These are phyloP conservation scores for Microcebus murinus DNA, from an alignment of 2,113 vertebrate species.

Conservation along the genomic window DNA sequence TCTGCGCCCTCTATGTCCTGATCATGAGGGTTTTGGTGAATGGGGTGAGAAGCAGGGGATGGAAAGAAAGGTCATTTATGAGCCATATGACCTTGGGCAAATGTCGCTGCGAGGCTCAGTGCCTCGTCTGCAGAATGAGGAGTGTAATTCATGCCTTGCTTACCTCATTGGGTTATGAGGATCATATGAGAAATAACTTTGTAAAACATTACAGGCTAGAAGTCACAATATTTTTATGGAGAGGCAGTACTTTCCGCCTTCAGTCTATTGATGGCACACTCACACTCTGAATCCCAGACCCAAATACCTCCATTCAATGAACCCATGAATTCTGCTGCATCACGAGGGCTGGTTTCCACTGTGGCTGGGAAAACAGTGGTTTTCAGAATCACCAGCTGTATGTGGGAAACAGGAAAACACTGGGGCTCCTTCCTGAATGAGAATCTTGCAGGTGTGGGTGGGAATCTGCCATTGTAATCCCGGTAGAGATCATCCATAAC, in stretches of 20 bases:
- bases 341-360: background rate
- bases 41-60: background rate
- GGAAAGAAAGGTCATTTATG: background rate
- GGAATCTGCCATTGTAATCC: background rate
- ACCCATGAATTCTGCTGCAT: background rate
- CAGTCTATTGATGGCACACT: background rate
- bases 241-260: background rate
- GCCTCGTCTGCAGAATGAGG: background rate
- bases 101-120: background rate
- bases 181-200: constrained; percentile 18
- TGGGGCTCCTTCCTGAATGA: background rate
- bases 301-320: background rate
- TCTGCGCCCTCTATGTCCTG: background rate
- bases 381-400: background rate
- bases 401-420: background rate
- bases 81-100: background rate
- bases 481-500: background rate
- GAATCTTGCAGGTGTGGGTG: background rate
- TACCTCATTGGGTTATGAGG: background rate
- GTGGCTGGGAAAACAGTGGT: background rate
- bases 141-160: background rate
- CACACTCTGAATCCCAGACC: background rate
- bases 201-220: background rate
- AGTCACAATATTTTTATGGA: background rate
- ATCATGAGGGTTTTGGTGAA: background rate